phyloP scores from a whole-genome alignment of 2,888 invertebrate genomes.

The Dynastes grantii region DNA sequence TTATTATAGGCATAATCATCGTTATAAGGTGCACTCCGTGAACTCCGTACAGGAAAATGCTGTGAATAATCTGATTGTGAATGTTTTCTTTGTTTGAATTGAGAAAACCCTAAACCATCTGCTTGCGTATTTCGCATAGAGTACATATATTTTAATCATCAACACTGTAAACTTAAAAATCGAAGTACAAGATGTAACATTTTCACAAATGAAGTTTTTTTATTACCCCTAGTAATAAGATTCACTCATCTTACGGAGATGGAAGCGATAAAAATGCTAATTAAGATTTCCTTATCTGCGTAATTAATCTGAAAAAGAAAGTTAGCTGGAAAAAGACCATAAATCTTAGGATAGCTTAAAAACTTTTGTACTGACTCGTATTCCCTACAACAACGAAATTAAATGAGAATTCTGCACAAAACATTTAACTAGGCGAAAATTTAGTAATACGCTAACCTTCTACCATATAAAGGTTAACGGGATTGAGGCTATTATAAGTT shows the following conservation, averaged over 20 bases:
- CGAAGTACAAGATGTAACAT: background rate
- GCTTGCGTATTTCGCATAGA: no score
- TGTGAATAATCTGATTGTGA: no score
- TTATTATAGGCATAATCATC: no score
- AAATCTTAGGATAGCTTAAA: conserved; percentile 26
- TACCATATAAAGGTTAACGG: background rate
- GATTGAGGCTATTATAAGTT: background rate
- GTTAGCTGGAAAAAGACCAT: conserved; percentile 51
- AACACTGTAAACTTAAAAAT: no score
- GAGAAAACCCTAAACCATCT: no score
- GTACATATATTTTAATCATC: no score
- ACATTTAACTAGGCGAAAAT: background rate
- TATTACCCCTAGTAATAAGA: background rate
- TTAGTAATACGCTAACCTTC: background rate
- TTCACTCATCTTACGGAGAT: conserved; percentile 4
- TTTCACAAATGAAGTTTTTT: background rate
- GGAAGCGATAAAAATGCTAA: conserved; percentile 37
- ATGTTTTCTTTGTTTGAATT: no score
- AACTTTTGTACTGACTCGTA: background rate
- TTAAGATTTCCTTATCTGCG: conserved; percentile 40
- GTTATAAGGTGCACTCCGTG: no score
- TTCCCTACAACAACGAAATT: background rate
- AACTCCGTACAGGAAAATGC: no score
- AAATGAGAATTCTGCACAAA: no score
- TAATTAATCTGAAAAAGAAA: conserved; percentile 44